phyloP scores from a whole-genome alignment of 2,888 invertebrate genomes.

The Aphrophora alni region DNA sequence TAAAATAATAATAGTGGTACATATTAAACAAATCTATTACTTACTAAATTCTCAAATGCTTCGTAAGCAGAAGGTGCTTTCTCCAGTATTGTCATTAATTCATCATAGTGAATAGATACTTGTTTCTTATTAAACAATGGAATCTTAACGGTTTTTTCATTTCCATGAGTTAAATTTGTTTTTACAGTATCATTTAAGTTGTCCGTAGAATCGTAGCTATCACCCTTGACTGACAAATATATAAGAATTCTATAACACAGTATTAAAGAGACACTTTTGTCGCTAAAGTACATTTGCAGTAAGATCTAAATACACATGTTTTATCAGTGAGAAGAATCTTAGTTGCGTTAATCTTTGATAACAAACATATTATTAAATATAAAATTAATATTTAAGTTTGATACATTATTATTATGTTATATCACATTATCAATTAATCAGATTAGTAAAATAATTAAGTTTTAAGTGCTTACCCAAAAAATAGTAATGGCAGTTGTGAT shows the following conservation, averaged over 20 bases:
- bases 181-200: background rate
- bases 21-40: no score
- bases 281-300: background rate
- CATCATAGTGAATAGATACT: background rate
- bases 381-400: no score
- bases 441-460: no score
- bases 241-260: background rate
- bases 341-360: no score
- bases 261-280: background rate
- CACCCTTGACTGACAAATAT: background rate
- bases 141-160: background rate
- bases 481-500: no score
- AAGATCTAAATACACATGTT: no score
- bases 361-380: no score
- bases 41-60: background rate
- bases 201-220: background rate
- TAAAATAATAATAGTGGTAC: no score
- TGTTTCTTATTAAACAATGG: background rate
- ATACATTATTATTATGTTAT: no score
- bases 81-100: background rate
- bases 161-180: background rate
- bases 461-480: no score
- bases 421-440: no score
- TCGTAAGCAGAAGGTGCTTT: background rate
- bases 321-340: no score